Evolutionary conservation across 2,888 invertebrate genomes (phyloP).

Genomic region (Philereme vetulata): DNA sequence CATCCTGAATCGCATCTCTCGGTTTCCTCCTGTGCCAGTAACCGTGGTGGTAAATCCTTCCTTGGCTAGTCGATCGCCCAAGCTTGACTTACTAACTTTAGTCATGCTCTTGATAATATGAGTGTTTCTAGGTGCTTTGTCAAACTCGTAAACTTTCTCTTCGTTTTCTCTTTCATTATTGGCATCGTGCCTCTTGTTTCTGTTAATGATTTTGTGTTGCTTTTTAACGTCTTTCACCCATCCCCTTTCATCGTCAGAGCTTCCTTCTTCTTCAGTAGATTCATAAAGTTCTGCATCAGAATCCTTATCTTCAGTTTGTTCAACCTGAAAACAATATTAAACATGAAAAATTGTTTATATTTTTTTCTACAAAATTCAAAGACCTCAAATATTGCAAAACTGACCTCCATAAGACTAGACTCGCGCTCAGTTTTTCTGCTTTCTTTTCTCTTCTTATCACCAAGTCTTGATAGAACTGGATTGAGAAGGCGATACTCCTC

Average conservation of each 20-base stretch:
- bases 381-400: constrained; percentile 12
- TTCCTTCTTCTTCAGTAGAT: constrained; percentile 67
- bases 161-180: constrained; percentile 45
- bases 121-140: constrained; percentile 78
- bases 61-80: constrained; percentile 88
- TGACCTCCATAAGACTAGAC: constrained; percentile 69
- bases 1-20: constrained; percentile 91
- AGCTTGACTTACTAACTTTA: constrained; percentile 84
- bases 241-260: constrained; percentile 92
- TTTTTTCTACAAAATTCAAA: neutral
- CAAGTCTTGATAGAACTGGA: constrained; percentile 93
- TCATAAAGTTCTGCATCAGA: constrained; percentile 81
- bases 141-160: constrained; percentile 57
- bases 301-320: constrained; percentile 69
- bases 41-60: constrained; percentile 80
- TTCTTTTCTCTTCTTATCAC: constrained; percentile 88
- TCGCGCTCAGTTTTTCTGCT: constrained; percentile 81
- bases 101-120: constrained; percentile 77
- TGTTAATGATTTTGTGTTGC: constrained; percentile 85
- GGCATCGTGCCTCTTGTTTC: constrained; percentile 66
- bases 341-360: neutral
- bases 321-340: constrained; percentile 48
- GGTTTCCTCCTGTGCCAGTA: constrained; percentile 86
- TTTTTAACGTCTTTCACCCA: constrained; percentile 92
- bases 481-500: constrained; percentile 95